Percentiles rank a stretch among this genome's conserved stretches.
phyloP scores from a whole-genome alignment of 2,888 invertebrate species.

The Epistrophe eligans region DNA sequence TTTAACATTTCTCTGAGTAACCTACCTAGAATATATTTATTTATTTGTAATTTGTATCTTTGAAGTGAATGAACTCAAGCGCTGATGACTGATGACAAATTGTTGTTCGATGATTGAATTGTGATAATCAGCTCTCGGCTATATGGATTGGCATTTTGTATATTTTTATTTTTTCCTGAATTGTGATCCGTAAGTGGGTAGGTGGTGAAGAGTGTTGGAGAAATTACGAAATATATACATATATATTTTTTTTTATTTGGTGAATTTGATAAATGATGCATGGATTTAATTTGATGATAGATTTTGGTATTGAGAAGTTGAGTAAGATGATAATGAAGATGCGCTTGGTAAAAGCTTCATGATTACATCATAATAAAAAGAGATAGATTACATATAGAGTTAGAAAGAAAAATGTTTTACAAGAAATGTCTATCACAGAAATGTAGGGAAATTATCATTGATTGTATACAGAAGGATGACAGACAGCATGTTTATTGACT shows the following conservation, averaged over 20 bases:
- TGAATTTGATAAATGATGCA: conserved; percentile 32
- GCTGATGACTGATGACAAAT: conserved; percentile 59
- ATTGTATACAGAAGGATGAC: too few relatives aligned
- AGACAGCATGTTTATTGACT: too few relatives aligned
- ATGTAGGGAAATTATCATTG: too few relatives aligned
- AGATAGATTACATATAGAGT: too few relatives aligned
- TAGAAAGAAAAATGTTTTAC: too few relatives aligned
- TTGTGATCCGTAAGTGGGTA: conserved; percentile 16
- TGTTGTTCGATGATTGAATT: conserved; percentile 56
- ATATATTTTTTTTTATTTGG: neutral
- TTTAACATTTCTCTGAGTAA: neutral
- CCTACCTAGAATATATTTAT: conserved; percentile 6
- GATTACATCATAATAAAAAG: too few relatives aligned
- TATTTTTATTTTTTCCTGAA: neutral
- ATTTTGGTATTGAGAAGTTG: neutral
- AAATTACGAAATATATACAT: conserved; percentile 26
- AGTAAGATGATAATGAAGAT: neutral
- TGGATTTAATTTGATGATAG: conserved; percentile 2
- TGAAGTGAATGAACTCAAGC: conserved; percentile 62
- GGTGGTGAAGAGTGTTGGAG: conserved; percentile 2
- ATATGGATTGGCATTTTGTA: conserved; percentile 2
- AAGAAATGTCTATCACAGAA: too few relatives aligned
- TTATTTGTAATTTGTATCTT: conserved; percentile 14
- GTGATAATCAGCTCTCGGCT: conserved; percentile 33
- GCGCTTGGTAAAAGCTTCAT: too few relatives aligned